phyloP scores from a whole-genome alignment of 2,888 invertebrate genomes.

The Epistrophe eligans region DNA sequence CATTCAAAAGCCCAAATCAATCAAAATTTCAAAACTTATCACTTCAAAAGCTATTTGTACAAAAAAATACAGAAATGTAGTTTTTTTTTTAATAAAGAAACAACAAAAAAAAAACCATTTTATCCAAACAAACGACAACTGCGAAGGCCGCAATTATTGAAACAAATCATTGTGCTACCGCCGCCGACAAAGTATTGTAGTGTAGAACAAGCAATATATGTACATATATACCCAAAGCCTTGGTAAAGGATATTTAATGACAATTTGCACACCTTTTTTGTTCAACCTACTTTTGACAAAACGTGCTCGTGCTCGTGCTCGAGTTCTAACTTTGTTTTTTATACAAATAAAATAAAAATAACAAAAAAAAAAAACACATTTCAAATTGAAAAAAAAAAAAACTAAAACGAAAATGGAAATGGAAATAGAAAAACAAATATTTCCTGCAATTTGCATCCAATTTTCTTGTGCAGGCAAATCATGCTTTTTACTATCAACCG shows the following conservation, averaged over 20 bases:
- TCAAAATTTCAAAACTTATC: neutral
- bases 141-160: neutral
- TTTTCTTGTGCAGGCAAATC: slow-evolving; percentile 72
- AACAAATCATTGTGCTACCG: slow-evolving; percentile 38
- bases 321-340: slow-evolving; percentile 32
- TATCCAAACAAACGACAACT: neutral
- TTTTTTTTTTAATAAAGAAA: neutral
- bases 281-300: slow-evolving; percentile 19
- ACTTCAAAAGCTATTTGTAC: neutral
- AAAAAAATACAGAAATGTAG: neutral
- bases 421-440: slow-evolving; percentile 70
- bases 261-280: slow-evolving; percentile 64
- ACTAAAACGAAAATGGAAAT: slow-evolving; percentile 23
- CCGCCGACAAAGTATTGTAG: neutral
- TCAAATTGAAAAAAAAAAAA: slow-evolving; percentile 51
- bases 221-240: slow-evolving; percentile 27
- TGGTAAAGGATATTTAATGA: slow-evolving; percentile 50
- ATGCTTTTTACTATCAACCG: slow-evolving; percentile 42
- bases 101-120: neutral
- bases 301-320: slow-evolving; percentile 27
- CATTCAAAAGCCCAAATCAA: neutral
- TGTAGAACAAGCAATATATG: neutral
- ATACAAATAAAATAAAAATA: slow-evolving; percentile 14
- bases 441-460: slow-evolving; percentile 75
- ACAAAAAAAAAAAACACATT: slow-evolving; percentile 21